Conservation (phyloP, 2,113 vertebrate species). For the Orthonyx spaldingii region DNA sequence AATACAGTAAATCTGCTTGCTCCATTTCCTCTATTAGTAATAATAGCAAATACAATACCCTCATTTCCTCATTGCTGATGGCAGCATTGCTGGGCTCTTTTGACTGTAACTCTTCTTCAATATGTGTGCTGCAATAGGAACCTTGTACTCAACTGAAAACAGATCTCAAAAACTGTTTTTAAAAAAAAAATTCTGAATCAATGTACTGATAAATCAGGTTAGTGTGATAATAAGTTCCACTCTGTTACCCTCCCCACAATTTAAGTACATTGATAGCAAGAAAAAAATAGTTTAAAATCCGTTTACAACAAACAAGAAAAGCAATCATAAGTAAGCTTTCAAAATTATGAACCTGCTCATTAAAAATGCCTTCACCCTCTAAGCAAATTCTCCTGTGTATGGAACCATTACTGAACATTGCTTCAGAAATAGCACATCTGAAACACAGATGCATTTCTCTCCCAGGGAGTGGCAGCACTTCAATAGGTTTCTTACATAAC, state of each 20-base stretch:
- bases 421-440: neutral
- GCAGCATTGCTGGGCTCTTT: neutral
- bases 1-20: neutral
- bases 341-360: neutral
- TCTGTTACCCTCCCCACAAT: neutral
- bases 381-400: neutral
- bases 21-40: constrained; percentile 36
- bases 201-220: neutral
- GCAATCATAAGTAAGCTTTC: neutral
- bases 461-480: neutral
- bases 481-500: neutral
- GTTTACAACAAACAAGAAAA: neutral
- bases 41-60: constrained; percentile 8
- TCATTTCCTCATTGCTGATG: constrained; percentile 37
- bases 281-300: neutral
- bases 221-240: neutral
- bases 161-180: neutral
- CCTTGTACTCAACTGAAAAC: neutral
- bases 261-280: neutral
- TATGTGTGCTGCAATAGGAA: neutral
- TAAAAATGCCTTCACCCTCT: neutral
- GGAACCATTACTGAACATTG: neutral
- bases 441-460: neutral
- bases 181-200: neutral
- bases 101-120: neutral